These are phyloP conservation scores for Mus caroli DNA, from an alignment of 2,797 vertebrate genomes.

Conservation along the genomic window DNA sequence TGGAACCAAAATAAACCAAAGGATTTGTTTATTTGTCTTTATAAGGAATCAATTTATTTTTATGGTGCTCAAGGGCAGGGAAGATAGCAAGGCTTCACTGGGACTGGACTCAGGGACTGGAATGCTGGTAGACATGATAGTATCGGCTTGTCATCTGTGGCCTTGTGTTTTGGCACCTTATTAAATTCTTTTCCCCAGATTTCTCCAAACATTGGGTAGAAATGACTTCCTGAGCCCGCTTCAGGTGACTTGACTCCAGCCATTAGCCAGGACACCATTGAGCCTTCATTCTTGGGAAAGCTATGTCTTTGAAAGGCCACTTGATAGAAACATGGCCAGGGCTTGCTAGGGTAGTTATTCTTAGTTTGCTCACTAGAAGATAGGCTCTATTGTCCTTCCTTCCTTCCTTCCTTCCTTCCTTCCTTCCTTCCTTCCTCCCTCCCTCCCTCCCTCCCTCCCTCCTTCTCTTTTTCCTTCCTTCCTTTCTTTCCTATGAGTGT, in stretches of 20 bases:
- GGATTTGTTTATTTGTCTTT: constrained; percentile 67
- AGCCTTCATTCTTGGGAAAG: constrained; percentile 35
- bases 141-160: neutral
- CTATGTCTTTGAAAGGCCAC: neutral
- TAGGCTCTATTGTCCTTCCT: no score
- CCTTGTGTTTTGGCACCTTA: neutral
- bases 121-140: neutral
- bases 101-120: neutral
- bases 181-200: neutral
- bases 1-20: constrained; percentile 61
- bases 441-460: no score
- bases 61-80: neutral
- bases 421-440: no score
- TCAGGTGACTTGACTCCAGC: neutral
- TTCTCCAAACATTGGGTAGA: constrained; percentile 11
- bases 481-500: no score
- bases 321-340: neutral
- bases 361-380: neutral
- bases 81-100: neutral
- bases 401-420: no score
- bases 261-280: neutral
- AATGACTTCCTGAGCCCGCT: constrained; percentile 4
- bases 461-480: no score
- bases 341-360: neutral
- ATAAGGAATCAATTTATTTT: constrained; percentile 58